Evolutionary conservation across 2,888 invertebrate genomes (phyloP), one percentile per base, ranked within the genome.

Genomic region (Malthinus seriepunctatus): DNA sequence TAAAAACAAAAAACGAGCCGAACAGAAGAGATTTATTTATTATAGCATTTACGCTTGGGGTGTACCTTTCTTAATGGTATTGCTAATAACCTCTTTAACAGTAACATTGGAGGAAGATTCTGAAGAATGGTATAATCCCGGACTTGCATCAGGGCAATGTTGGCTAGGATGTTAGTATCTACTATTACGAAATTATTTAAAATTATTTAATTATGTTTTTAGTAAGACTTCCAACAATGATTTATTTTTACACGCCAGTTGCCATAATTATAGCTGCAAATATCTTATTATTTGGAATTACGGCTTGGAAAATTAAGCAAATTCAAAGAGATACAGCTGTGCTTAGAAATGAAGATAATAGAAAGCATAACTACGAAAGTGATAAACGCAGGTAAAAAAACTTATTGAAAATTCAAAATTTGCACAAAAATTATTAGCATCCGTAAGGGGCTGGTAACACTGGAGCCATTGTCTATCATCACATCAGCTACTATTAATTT

Each of bases 181-280:
- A 23, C 34, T 42, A 5, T 1, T 8, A 3, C 10, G 3, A 6
- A 8, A 4, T 14, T n/a, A 37, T 37, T 8, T 14, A 15, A 7
- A 31, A 14, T n/a, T 11, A n/a, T 35, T 31, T 9, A n/a, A 3
- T 37, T 48, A 11, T 50, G 51, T 45, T 79, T 72, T 54, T 76
- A 86, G 87, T 79, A 65, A 79, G 83, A 70, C 46, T 74, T 38
- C 83, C 86, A 8, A 83, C 83, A 62, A 74, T 87, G 34, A 72
- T 86, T 10, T 91, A 89, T 75, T 90, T 90, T 78, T 89, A 87
- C 75, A 82, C 82, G 0, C 89, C 90, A 0, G 86, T 90, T 56
- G 82, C 86, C 34, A 70, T 86, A 8, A 78, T 90, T 8, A 83
- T 90, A 4, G 67, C 86, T 0, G 81, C 83, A 72, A 90, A 91